Base-by-base conservation (phyloP, 2,888 invertebrate species). In the Hofmannophila pseudospretella region DNA sequence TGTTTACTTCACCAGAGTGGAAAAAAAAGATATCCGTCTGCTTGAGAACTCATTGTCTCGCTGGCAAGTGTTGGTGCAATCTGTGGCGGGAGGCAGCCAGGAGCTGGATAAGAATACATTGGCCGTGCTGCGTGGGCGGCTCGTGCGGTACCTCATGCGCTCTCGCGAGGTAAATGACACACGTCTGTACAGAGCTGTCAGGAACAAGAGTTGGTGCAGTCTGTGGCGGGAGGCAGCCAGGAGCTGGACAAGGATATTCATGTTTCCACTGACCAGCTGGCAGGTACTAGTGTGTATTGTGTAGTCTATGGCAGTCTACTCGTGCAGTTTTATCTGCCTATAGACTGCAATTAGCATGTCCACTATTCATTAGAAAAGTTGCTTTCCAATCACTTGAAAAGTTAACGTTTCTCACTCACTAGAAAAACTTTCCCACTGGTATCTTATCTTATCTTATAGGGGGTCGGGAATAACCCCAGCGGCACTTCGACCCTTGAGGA, bases 51-150 rank as follows among this genome's bases (percentile, higher is more conserved):
- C 98, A 58, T 71, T 97, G 36, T 90, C 93, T 0, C 92, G 96
- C 41, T 97, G 96, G 96, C 97, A 97, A 69, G 84, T 85, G 44
- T 76, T 98, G 44, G 97, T 98, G 10, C 97, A 98, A 72, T 95
- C 94, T 20, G 94, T 97, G 8, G 92, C 93, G 0, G 92, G 94
- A 1, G 94, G 93, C 46, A 92, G 93, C 7, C 93, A 94, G 1
- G 97, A 98, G 68, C 92, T 98, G 67, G 98, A 98, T 73, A 94
- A 93, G 71, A 96, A 97, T 73, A 98, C 98, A 0, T 88, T 98
- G 36, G 98, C 97, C 0, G 96, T 98, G 26, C 87, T 99, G 20
- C 88, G 97, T 16, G 98, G 98, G 0, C 90, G 97, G 35, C 90
- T 96, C 49, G 98, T 98, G 7, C 90, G 98, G 25, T 98, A 97